Base-by-base conservation (phyloP, 2,797 vertebrate species). In the Percopsis omiscomaycus region DNA sequence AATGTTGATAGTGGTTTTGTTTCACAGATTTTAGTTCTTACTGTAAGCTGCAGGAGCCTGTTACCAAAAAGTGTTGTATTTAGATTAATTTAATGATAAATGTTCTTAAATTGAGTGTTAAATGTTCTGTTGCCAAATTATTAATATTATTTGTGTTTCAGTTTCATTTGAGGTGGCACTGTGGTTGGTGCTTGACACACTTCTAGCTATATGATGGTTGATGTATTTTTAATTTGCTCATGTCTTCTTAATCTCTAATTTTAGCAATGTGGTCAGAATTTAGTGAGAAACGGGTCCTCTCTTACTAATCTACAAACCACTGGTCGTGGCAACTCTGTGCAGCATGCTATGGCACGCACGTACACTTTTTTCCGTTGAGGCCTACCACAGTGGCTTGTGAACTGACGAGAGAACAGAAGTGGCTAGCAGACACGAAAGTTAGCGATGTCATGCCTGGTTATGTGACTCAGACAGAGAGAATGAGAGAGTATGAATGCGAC, bases 311-410 rank as follows among this genome's bases (percentile, higher is more conserved):
- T 42, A 42, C 37, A 14, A 4, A 10, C 14, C 5, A 10, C 22
- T 5, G 5, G 13, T 37, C 14, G n/a, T 14, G 12, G 44, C 50
- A 11, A 64, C 59, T 3, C 2, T 45, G 45, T 68, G 71, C 37
- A 5, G 27, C 77, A 12, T 82, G 75, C 13, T 51, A 3, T 11
- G 0, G 22, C 22, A 55, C 66, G 81, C 84, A 87, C 47, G 60
- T 51, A 89, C 79, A 30, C 80, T 67, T 82, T 51, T 77, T 84
- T 82, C 42, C 56, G 68, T 32, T 69, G 27, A 13, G 4, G 49
- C 12, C 58, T 0, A 72, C 79, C 75, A 66, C 74, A 75, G 22
- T 1, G 3, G 1, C 52, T 56, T 76, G 65, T 71, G 73, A 78
- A 69, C 16, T 58, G 56, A 53, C 59, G 71, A 51, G 56, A 62